Evolutionary conservation across 2,888 invertebrate species (phyloP), one percentile per base, ranked within the genome.

Genomic region (Volucella inflata): DNA sequence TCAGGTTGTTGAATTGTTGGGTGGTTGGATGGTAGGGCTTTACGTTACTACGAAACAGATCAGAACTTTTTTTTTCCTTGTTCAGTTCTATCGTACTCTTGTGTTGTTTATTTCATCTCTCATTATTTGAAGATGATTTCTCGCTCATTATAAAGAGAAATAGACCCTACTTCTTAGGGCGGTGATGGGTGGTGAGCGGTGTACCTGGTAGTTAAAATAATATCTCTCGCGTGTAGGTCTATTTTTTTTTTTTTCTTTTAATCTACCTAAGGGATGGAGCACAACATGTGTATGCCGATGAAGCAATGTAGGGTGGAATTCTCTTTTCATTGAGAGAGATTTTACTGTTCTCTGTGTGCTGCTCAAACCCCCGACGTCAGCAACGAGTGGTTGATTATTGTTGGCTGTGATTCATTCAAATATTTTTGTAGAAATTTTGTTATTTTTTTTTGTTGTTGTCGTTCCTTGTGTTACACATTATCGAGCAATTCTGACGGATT

Each of bases 391-490:
- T 74, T 68, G 42, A 59, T 53, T 42, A 42, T 60, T 21, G 48
- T 57, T 42, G 17, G 51, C 48, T 44, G 53, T 82, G 83, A 83
- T 79, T 83, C 83, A 83, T 70, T 64, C 46, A 83, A 79, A 79
- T 83, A 83, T 79, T 83, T 83, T 83, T 30, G 79, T 74, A 57
- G 16, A 64, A 50, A 57, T 83, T 83, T 83, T 83, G 64, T 74
- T 72, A 78, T 74, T 83, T 76, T 14, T 10, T n/a, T n/a, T 1
- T 44, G 11, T 44, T 44, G 9, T 6, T 44, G 4, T 44, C 12
- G 3, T 11, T 44, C 44, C 6, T n/a, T 44, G 10, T n/a, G 4
- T 44, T 11, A n/a, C 65, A 74, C 48, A 67, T 64, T 71, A 40
- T 48, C 62, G 40, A 57, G 14, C 14, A 48, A 65, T 38, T 44